Base-by-base conservation (phyloP, 2,797 vertebrate genomes). In the Rhinatrema bivittatum region DNA sequence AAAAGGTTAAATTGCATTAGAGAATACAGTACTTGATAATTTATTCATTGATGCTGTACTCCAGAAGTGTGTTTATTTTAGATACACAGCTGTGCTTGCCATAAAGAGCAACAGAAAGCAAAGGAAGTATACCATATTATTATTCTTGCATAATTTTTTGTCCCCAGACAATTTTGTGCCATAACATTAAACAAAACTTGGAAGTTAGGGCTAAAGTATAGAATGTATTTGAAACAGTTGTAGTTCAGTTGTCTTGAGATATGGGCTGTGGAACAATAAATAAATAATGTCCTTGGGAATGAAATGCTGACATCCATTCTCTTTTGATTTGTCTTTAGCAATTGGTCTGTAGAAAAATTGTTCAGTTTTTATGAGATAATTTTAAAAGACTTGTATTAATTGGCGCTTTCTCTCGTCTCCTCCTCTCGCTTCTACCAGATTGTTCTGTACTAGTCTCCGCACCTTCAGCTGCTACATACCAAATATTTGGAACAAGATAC, bases 301-400 rank as follows among this genome's bases (percentile, higher is more conserved):
- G 19, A 53, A 35, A 53, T 20, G 13, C 14, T 11, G 25, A 29
- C 24, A 31, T 42, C 15, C 23, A 23, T 23, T 19, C 31, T 37
- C 48, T 9, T 38, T 28, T 14, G 18, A 46, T 36, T 36, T 60
- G 51, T 39, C 5, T 2, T 36, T 39, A 40, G 23, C 24, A 40
- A 27, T 40, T 33, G 35, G 27, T 27, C n/a, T 20, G 5, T 10
- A 49, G 48, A 41, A 36, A 51, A 9, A 12, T 33, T 45, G 25
- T 49, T 58, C 36, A 25, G 49, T 49, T 27, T 25, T 15, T 12
- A 5, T 7, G 48, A 5, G n/a, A n/a, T n/a, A n/a, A n/a, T n/a
- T n/a, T n/a, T n/a, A n/a, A n/a, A n/a, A n/a, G n/a, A n/a, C n/a
- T n/a, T n/a, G n/a, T n/a, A n/a, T n/a, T n/a, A n/a, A n/a, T n/a